Base-by-base conservation (phyloP, 2,797 vertebrate genomes). In the Notoglanidium macrostoma region DNA sequence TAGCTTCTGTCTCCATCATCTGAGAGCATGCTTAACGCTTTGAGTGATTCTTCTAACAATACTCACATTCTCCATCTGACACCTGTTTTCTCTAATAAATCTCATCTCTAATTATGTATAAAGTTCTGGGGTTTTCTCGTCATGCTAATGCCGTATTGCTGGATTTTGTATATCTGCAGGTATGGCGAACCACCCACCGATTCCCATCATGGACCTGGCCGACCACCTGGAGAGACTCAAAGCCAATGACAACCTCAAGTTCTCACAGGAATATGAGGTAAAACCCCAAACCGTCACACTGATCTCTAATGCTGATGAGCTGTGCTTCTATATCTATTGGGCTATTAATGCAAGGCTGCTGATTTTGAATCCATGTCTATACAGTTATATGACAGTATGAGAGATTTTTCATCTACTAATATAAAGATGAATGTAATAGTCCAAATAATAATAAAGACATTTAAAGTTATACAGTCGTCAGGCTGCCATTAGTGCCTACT, bases 191-290 rank as follows among this genome's bases (percentile, higher is more conserved):
- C 98, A 99, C 89, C 98, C 98, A 86, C 98, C 98, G 68, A 99
- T 99, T 94, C 97, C 98, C 46, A 95, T 99, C 89, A 95, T 97
- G 96, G 98, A 99, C 93, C 96, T 99, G 90, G 97, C 97, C 5
- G 98, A 99, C 95, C 98, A 99, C 91, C 97, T 97, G 91, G 98
- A 99, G 94, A 96, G 98, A 79, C 91, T 99, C 92, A 99, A 99
- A 96, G 98, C 98, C 87, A 99, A 99, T 87, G 98, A 99, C 95
- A 99, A 99, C 96, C 95, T 99, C 92, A 99, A 99, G 93, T 99
- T 99, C 93, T 99, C 98, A 44, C 98, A 99, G 94, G 98, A 99
- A 89, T 99, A 99, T 88, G 98, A 99, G 96, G 98, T 98, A 95
- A 92, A 61, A 10, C 14, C 55, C 70, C 55, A 32, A 35, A 74